phyloP scores from a whole-genome alignment of 2,888 invertebrate species.

The Drosophila atripex region DNA sequence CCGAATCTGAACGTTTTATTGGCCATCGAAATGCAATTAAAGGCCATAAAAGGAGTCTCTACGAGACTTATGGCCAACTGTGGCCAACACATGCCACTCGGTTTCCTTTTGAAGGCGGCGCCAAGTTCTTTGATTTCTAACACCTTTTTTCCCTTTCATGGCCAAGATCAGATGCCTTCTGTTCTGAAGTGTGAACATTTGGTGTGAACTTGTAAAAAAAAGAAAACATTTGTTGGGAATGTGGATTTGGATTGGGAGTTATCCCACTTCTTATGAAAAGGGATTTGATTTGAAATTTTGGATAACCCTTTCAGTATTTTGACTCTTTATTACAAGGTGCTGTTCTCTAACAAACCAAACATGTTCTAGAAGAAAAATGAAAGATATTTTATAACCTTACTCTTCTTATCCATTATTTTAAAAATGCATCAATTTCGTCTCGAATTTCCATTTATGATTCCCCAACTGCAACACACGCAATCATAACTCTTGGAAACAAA shows the following conservation, averaged over 20 bases:
- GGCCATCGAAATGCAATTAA: slow-evolving; percentile 75
- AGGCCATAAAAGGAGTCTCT: slow-evolving; percentile 59
- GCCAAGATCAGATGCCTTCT: slow-evolving; percentile 14
- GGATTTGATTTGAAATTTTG: neutral
- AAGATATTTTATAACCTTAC: neutral
- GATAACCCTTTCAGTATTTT: too few species aligned
- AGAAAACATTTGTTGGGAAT: slow-evolving; percentile 40
- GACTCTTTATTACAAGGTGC: neutral
- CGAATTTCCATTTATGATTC: slow-evolving; percentile 9
- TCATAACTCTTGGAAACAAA: slow-evolving; percentile 34
- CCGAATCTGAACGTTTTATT: slow-evolving; percentile 64
- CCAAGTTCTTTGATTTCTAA: slow-evolving; percentile 66
- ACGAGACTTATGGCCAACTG: slow-evolving; percentile 15
- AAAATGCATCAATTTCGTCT: slow-evolving; percentile 26
- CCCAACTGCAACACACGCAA: slow-evolving; percentile 7
- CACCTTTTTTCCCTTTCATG: slow-evolving; percentile 44
- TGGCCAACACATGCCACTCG: slow-evolving; percentile 40
- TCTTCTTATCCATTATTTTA: slow-evolving; percentile 1
- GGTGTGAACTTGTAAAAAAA: slow-evolving; percentile 62
- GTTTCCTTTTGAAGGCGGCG: slow-evolving; percentile 48
- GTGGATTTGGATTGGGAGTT: slow-evolving; percentile 8
- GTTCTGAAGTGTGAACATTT: slow-evolving; percentile 60
- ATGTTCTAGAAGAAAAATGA: neutral
- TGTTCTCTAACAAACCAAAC: neutral
- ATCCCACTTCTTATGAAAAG: slow-evolving; percentile 4